phyloP scores from a whole-genome alignment of 2,888 invertebrate species.

The Trissonchulus latispiculum region DNA sequence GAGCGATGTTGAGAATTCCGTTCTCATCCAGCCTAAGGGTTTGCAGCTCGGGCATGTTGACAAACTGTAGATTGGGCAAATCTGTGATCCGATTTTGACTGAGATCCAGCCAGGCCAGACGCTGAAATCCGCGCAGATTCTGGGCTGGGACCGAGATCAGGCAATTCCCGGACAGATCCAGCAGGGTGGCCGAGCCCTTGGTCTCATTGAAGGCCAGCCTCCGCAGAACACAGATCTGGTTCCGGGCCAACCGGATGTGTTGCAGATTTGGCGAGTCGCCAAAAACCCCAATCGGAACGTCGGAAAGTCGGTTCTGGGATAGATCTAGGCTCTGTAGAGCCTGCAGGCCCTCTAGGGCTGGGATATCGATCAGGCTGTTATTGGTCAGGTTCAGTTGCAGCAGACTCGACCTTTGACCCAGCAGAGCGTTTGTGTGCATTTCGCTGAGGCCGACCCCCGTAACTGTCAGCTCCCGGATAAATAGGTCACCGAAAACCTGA shows the following conservation, averaged over 20 bases:
- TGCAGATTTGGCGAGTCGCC: background rate
- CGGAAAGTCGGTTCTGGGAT: constrained; percentile 61
- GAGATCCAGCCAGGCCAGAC: constrained; percentile 61
- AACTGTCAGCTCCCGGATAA: background rate
- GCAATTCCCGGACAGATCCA: constrained; percentile 71
- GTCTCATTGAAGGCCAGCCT: constrained; percentile 32
- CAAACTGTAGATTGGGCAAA: constrained; percentile 64
- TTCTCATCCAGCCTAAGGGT: constrained; percentile 54
- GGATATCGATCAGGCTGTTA: background rate
- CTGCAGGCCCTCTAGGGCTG: constrained; percentile 52
- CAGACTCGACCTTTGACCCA: background rate
- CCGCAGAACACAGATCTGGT: constrained; percentile 3
- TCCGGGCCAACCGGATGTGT: background rate
- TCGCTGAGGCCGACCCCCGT: background rate
- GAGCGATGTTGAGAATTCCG: constrained; percentile 60
- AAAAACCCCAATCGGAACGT: constrained; percentile 2
- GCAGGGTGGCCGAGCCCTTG: constrained; percentile 54
- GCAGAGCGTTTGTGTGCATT: background rate
- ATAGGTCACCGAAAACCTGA: background rate
- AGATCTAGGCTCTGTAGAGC: constrained; percentile 63
- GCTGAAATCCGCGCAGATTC: constrained; percentile 67
- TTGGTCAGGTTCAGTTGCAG: background rate
- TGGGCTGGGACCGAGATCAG: constrained; percentile 67
- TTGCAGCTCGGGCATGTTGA: constrained; percentile 62
- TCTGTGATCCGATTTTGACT: constrained; percentile 66